Evolutionary conservation across 2,888 invertebrate genomes (phyloP).

Genomic region (Pyrrhosoma nymphula): DNA sequence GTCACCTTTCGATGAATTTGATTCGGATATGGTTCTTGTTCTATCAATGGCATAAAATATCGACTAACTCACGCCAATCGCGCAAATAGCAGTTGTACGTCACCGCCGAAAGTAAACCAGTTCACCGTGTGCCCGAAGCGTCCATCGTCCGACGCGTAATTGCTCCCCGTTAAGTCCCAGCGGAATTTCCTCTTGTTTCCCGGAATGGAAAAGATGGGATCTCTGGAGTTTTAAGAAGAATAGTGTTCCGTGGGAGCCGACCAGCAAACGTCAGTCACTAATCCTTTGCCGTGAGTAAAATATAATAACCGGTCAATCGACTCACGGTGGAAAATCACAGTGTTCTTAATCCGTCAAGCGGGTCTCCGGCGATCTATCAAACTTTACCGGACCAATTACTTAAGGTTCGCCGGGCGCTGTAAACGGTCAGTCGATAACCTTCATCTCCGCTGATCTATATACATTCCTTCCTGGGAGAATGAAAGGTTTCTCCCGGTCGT

Average conservation of each 20-base stretch:
- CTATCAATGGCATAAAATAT: too few relatives aligned
- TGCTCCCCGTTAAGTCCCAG: neutral
- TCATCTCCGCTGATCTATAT: neutral
- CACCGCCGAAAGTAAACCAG: neutral
- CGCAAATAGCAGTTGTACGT: neutral
- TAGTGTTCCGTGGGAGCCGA: neutral
- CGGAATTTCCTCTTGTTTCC: neutral
- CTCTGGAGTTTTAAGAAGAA: neutral
- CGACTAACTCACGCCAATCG: neutral
- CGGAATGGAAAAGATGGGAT: neutral
- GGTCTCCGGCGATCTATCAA: neutral
- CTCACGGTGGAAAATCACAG: neutral
- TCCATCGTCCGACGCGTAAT: neutral
- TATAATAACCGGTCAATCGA: neutral
- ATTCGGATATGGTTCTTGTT: too few relatives aligned
- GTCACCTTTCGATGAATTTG: too few relatives aligned
- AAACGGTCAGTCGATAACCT: neutral
- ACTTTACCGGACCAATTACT: neutral
- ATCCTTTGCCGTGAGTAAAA: neutral
- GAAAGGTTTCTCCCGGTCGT: neutral
- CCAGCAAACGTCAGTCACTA: neutral
- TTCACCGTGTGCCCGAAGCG: neutral
- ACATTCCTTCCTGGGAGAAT: neutral
- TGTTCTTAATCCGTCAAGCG: slow-evolving; percentile 13
- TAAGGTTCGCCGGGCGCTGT: neutral